Evolutionary conservation across 2,797 vertebrate genomes (phyloP).

Genomic region (Chelon auratus): DNA sequence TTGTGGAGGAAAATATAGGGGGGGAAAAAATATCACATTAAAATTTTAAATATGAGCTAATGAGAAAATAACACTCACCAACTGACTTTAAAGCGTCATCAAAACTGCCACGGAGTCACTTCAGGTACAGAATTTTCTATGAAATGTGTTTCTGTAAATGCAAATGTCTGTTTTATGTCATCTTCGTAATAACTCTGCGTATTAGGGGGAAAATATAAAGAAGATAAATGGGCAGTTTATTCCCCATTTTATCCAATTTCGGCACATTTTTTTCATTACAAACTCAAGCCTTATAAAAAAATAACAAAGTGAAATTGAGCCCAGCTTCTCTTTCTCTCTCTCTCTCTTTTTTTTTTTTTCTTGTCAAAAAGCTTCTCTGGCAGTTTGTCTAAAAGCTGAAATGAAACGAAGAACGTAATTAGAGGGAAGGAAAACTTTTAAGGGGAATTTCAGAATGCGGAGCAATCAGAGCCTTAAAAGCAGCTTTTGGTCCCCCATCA

Average conservation of each 20-base stretch:
- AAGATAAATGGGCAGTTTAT: slow-evolving; percentile 84
- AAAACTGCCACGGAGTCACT: slow-evolving; percentile 61
- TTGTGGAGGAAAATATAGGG: slow-evolving; percentile 65
- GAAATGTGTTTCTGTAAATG: slow-evolving; percentile 75
- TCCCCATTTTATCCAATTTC: slow-evolving; percentile 78
- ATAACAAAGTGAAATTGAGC: slow-evolving; percentile 75
- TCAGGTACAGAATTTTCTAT: slow-evolving; percentile 65
- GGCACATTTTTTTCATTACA: slow-evolving; percentile 79
- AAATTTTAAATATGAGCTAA: slow-evolving; percentile 83
- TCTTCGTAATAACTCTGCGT: slow-evolving; percentile 78
- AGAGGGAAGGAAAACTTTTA: slow-evolving; percentile 79
- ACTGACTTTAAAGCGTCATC: slow-evolving; percentile 72
- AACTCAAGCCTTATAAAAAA: slow-evolving; percentile 79
- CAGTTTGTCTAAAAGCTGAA: slow-evolving; percentile 79
- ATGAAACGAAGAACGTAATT: slow-evolving; percentile 84
- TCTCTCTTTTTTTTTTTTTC: slow-evolving; percentile 45
- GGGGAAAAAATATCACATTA: slow-evolving; percentile 76
- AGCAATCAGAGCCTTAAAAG: slow-evolving; percentile 82
- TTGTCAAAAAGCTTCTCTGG: slow-evolving; percentile 78
- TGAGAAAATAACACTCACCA: slow-evolving; percentile 80
- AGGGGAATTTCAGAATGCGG: slow-evolving; percentile 79
- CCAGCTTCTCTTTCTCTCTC: slow-evolving; percentile 50
- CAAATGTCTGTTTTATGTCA: slow-evolving; percentile 78
- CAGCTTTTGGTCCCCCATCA: slow-evolving; percentile 75
- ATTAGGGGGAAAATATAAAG: slow-evolving; percentile 80